These are phyloP conservation scores for Cartodere bifasciata DNA, from an alignment of 2,888 invertebrate species.

Conservation along the genomic window DNA sequence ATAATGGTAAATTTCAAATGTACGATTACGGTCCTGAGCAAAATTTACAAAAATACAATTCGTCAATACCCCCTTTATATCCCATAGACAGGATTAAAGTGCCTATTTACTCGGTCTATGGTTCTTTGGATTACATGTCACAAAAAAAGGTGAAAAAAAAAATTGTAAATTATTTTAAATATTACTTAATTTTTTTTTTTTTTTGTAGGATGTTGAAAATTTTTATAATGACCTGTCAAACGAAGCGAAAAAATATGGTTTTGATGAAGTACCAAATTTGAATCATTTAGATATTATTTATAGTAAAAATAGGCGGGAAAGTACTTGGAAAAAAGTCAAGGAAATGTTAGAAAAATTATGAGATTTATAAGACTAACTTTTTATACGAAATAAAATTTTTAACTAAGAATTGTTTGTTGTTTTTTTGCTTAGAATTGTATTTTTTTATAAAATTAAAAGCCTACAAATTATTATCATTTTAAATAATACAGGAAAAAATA, in stretches of 20 bases:
- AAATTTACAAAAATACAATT: slow-evolving; percentile 11
- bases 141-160: slow-evolving; percentile 5
- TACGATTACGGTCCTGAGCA: slow-evolving; percentile 13
- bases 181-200: too few relatives aligned
- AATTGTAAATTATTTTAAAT: slow-evolving; percentile 1
- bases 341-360: too few relatives aligned
- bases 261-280: slow-evolving; percentile 4
- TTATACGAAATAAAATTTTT: too few relatives aligned
- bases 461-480: too few relatives aligned
- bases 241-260: slow-evolving; percentile 8
- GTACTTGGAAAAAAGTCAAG: slow-evolving; percentile 6
- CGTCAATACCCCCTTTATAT: slow-evolving; percentile 11
- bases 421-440: too few relatives aligned
- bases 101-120: slow-evolving; percentile 12
- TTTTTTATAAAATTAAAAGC: too few relatives aligned
- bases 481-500: slow-evolving; percentile 6
- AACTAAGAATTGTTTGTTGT: too few relatives aligned
- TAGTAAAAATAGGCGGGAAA: slow-evolving; percentile 7
- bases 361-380: too few relatives aligned
- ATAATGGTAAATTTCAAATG: slow-evolving; percentile 11
- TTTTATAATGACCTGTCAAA: slow-evolving; percentile 9
- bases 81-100: slow-evolving; percentile 11
- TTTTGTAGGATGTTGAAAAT: slow-evolving; percentile 9
- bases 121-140: slow-evolving; percentile 12
- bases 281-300: slow-evolving; percentile 9